Evolutionary conservation across 2,113 vertebrate genomes (phyloP).

Genomic region (Callaeas wilsoni): DNA sequence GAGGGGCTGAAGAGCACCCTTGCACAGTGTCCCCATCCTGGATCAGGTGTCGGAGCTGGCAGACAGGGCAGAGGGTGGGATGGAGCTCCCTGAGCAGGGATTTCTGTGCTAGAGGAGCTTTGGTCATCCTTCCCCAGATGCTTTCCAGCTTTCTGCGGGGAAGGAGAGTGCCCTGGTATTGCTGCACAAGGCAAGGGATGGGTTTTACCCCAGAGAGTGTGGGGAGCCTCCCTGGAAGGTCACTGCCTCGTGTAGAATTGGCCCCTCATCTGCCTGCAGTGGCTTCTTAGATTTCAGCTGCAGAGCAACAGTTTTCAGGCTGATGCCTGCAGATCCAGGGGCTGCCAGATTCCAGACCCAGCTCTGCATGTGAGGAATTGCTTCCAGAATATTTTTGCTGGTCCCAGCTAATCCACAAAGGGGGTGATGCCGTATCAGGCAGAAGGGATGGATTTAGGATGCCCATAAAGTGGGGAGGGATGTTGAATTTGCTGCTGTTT

Average conservation of each 20-base stretch:
- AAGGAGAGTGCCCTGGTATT: background rate
- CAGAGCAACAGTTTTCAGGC: background rate
- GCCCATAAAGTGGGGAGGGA: background rate
- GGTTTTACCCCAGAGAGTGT: background rate
- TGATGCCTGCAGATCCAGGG: background rate
- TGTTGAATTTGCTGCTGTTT: background rate
- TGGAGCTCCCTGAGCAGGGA: background rate
- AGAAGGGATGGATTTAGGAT: background rate
- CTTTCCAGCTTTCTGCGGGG: background rate
- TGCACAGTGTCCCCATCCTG: background rate
- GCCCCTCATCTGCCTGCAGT: background rate
- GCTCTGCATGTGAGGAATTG: background rate
- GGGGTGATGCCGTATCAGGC: background rate
- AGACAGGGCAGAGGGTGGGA: background rate
- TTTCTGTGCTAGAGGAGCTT: background rate
- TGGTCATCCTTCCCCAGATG: background rate
- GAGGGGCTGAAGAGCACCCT: accelerated
- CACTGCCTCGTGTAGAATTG: background rate
- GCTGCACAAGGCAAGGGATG: background rate
- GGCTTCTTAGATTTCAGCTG: conserved; percentile 28
- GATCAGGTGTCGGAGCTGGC: accelerated
- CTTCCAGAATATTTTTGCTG: background rate
- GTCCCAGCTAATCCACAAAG: background rate
- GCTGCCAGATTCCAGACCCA: background rate
- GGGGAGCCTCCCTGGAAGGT: background rate